Evolutionary conservation across 2,113 vertebrate species (phyloP).

Genomic region (Sclerurus mexicanus): DNA sequence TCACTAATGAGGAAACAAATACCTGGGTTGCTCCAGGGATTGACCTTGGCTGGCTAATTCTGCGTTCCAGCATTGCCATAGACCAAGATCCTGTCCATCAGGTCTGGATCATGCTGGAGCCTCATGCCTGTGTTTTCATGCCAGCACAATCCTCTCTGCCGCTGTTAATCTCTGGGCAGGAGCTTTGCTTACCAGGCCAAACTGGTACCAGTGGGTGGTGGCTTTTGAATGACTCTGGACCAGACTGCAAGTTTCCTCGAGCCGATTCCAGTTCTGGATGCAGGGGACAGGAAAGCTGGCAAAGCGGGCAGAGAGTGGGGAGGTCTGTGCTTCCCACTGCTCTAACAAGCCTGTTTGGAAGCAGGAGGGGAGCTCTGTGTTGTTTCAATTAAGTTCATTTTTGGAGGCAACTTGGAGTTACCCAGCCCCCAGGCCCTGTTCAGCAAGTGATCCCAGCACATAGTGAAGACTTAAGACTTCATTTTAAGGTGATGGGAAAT

Average conservation of each 20-base stretch:
- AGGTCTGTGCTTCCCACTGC: fast-evolving
- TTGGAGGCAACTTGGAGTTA: fast-evolving
- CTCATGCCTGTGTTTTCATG: fast-evolving
- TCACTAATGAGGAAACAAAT: not conserved
- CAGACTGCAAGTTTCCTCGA: fast-evolving
- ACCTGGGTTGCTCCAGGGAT: not conserved
- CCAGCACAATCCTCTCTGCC: not conserved
- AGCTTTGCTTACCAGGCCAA: not conserved
- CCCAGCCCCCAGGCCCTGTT: fast-evolving
- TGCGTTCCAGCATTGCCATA: fast-evolving
- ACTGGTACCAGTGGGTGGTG: fast-evolving
- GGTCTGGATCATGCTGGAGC: not conserved
- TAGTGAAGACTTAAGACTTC: not conserved
- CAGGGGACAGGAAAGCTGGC: not conserved
- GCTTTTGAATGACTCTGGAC: not conserved
- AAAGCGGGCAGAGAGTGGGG: fast-evolving
- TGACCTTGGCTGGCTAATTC: not conserved
- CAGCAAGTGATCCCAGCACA: not conserved
- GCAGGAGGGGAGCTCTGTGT: not conserved
- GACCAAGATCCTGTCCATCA: not conserved
- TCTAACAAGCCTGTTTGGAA: no score
- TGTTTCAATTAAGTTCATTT: not conserved
- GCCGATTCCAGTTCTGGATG: not conserved
- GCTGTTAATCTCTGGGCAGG: not conserved
- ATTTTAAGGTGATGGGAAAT: not conserved